Evolutionary conservation across 2,113 vertebrate species (phyloP), one percentile per base, ranked within the genome.

Genomic region (Bubo scandiacus): DNA sequence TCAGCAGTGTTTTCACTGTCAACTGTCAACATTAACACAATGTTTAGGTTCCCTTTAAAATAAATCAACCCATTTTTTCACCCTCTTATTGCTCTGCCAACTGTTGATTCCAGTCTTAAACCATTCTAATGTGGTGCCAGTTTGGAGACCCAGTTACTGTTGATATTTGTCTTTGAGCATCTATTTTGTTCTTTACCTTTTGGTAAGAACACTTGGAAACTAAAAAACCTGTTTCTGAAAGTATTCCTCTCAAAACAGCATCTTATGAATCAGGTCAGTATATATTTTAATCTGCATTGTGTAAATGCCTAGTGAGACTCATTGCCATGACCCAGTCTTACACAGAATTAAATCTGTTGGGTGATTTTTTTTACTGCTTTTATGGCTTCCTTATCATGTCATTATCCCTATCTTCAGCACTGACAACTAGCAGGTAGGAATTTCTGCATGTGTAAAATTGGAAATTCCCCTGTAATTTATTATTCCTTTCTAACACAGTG

Each of bases 1-100:
- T 81, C 86, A 63, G 71, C 58, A 80, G 18, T 51, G 86, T 91
- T 95, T 95, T 73, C 73, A 10, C 86, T 73, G 89, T 88, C 88
- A 72, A 4, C 55, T 88, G 79, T 87, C 91, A 90, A 66, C 49
- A 29, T 52, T 80, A 95, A 38, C 89, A 70, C 66, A 62, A 40
- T 70, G 61, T 92, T 96, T 87, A 68, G 26, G 74, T 72, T 87
- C 22, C 26, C 70, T 68, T 47, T 85, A 82, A 79, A 79, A 92
- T 61, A 81, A 82, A 91, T 65, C 54, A 49, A 43, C 20, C 49
- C 14, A 13, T 85, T 95, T 94, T 87, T 25, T 91, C 12, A 2
- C 49, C 25, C 42, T 36, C 74, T 77, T 61, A 81, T 8, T 87
- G 29, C 83, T 85, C 45, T 90, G 89, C 58, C 77, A 92, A 42